A percentile compares a stretch with the other conserved stretches of the same genome.
phyloP scores from a whole-genome alignment of 2,113 vertebrate genomes.

The Elgaria multicarinata region DNA sequence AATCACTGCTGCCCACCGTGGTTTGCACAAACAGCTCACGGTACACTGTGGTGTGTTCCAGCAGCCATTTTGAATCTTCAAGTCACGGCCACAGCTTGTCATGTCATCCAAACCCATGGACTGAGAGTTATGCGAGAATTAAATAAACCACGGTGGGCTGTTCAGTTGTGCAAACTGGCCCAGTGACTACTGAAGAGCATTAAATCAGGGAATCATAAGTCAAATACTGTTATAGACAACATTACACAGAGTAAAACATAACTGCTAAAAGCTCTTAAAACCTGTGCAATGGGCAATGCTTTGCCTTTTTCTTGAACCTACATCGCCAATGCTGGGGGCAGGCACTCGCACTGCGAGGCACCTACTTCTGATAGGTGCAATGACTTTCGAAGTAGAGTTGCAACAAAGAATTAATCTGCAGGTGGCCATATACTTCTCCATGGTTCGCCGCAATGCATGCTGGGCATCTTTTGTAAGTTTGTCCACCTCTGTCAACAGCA shows the following conservation, averaged over 20 bases:
- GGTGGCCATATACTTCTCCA: conserved; percentile 98
- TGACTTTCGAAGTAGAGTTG: conserved; percentile 97
- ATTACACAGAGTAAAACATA: not conserved
- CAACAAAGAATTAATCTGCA: conserved; percentile 95
- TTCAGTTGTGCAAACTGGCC: too few relatives aligned
- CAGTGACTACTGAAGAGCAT: not conserved
- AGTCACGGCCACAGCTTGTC: too few relatives aligned
- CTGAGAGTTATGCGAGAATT: too few relatives aligned
- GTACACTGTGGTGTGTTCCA: too few relatives aligned
- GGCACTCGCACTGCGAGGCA: conserved; percentile 93
- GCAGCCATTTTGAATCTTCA: too few relatives aligned
- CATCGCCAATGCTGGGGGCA: conserved; percentile 92
- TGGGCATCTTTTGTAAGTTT: conserved; percentile 96
- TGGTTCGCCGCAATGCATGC: conserved; percentile 94
- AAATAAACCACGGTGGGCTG: too few relatives aligned
- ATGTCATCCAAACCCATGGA: too few relatives aligned
- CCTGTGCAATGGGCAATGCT: not conserved
- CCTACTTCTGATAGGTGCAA: conserved; percentile 92
- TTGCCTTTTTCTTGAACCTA: conserved; percentile 61
- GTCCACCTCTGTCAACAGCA: conserved; percentile 95
- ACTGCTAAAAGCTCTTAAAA: not conserved
- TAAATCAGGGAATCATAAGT: not conserved
- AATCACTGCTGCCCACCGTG: too few relatives aligned
- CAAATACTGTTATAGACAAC: conserved; percentile 4
- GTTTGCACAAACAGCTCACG: too few relatives aligned